Evolutionary conservation across 2,113 vertebrate genomes (phyloP).

Genomic region (Melanerpes formicivorus): DNA sequence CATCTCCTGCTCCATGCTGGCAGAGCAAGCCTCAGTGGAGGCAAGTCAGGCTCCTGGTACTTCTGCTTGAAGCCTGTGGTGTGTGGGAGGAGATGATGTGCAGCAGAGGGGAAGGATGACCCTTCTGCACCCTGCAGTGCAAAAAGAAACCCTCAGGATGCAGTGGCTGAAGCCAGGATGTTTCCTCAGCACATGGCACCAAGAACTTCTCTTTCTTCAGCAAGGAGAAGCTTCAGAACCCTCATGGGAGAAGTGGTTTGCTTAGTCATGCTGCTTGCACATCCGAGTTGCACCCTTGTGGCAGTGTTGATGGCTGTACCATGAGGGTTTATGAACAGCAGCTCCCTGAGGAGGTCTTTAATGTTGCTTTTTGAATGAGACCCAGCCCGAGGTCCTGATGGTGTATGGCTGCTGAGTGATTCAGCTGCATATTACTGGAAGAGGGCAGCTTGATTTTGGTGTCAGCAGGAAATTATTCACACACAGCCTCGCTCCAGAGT

Average conservation of each 20-base stretch:
- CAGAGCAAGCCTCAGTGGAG: neutral
- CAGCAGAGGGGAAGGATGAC: neutral
- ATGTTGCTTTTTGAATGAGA: neutral
- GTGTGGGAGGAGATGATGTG: neutral
- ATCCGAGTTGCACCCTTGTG: neutral
- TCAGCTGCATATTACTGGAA: neutral
- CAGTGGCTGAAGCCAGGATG: neutral
- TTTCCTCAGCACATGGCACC: neutral
- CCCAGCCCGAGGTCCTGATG: neutral
- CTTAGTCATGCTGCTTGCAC: slow-evolving; percentile 30
- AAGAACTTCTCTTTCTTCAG: neutral
- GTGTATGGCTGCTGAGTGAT: neutral
- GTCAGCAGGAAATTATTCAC: neutral
- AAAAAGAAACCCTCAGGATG: neutral
- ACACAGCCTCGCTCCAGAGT: neutral
- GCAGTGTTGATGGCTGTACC: neutral
- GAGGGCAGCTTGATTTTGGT: neutral
- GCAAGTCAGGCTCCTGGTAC: neutral
- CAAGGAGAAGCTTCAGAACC: neutral
- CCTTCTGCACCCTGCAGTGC: neutral
- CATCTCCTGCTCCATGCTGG: neutral
- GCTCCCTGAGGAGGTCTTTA: neutral
- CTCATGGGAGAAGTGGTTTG: neutral
- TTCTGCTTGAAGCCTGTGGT: neutral
- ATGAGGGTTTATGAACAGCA: neutral